These are phyloP conservation scores for Periophthalmus magnuspinnatus DNA, from an alignment of 2,797 vertebrate species.

Conservation along the genomic window DNA sequence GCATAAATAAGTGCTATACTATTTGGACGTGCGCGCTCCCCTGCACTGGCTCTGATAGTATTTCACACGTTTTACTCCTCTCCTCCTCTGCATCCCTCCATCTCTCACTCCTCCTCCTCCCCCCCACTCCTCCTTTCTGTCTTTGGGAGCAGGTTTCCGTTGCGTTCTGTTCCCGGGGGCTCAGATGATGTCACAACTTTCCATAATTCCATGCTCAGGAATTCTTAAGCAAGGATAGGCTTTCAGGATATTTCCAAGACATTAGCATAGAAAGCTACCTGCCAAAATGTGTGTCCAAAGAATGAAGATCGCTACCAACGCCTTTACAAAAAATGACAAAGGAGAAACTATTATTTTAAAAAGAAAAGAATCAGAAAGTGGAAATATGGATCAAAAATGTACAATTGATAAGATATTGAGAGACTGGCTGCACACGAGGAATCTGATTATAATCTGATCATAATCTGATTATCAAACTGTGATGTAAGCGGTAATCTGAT, in stretches of 20 bases:
- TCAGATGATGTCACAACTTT: constrained; percentile 76
- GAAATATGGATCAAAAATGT: too few species aligned
- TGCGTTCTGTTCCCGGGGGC: constrained; percentile 70
- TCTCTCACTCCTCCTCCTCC: too few species aligned
- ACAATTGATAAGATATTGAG: too few species aligned
- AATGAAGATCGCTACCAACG: too few species aligned
- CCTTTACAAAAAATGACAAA: too few species aligned
- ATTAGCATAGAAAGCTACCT: neutral
- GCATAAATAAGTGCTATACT: constrained; percentile 62
- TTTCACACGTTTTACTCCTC: constrained; percentile 54
- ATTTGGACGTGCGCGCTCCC: constrained; percentile 57
- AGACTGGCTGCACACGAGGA: too few species aligned
- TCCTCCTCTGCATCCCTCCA: too few species aligned
- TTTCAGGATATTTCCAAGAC: constrained; percentile 7
- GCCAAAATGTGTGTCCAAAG: neutral
- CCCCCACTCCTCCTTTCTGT: constrained; percentile 42
- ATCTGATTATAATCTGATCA: too few species aligned
- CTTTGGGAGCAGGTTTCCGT: constrained; percentile 74
- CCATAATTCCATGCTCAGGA: constrained; percentile 64
- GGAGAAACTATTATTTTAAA: too few species aligned
- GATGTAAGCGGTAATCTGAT: too few species aligned
- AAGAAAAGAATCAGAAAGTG: too few species aligned
- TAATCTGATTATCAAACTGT: too few species aligned
- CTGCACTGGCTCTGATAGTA: constrained; percentile 66
- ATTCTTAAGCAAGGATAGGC: constrained; percentile 23